A percentile compares a stretch with the other conserved stretches of the same genome.
These are phyloP conservation scores for Artemisiospiza belli DNA, from an alignment of 2,113 vertebrate species.

Conservation along the genomic window DNA sequence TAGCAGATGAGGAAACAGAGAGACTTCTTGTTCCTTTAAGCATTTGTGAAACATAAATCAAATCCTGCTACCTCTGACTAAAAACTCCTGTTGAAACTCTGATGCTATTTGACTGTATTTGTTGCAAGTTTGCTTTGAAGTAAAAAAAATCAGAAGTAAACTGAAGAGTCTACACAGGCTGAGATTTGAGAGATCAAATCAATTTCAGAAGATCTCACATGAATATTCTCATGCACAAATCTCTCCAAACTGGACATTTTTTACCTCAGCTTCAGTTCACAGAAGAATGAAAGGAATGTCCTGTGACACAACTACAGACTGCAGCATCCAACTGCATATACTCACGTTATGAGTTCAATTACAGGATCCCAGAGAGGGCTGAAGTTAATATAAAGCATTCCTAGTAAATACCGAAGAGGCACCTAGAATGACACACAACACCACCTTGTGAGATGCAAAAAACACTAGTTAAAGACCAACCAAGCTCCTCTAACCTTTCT, in stretches of 20 bases:
- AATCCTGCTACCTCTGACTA: not conserved
- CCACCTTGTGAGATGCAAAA: not conserved
- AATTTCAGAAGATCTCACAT: not conserved
- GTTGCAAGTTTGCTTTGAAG: not conserved
- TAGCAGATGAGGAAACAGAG: not conserved
- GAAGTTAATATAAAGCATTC: slow-evolving; percentile 97
- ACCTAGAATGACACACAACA: slow-evolving; percentile 76
- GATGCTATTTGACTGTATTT: not conserved
- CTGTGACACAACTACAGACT: not conserved
- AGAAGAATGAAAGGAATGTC: not conserved
- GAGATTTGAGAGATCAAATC: not conserved
- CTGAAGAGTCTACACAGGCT: not conserved
- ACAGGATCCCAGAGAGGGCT: slow-evolving; percentile 92
- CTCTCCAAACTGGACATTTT: not conserved
- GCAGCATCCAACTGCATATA: not conserved
- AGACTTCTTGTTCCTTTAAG: not conserved
- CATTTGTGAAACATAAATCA: not conserved
- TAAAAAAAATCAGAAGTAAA: not conserved
- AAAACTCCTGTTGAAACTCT: not conserved
- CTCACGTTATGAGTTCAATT: slow-evolving; percentile 92
- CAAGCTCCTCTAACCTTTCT: not conserved
- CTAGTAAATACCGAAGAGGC: slow-evolving; percentile 90
- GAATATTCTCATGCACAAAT: not conserved
- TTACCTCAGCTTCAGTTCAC: not conserved
- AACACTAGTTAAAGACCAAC: not conserved